Percentiles rank a stretch among this genome's conserved stretches.
These are phyloP conservation scores for Ceratina australensis DNA, from an alignment of 1,140 invertebrate genomes.

Conservation along the genomic window DNA sequence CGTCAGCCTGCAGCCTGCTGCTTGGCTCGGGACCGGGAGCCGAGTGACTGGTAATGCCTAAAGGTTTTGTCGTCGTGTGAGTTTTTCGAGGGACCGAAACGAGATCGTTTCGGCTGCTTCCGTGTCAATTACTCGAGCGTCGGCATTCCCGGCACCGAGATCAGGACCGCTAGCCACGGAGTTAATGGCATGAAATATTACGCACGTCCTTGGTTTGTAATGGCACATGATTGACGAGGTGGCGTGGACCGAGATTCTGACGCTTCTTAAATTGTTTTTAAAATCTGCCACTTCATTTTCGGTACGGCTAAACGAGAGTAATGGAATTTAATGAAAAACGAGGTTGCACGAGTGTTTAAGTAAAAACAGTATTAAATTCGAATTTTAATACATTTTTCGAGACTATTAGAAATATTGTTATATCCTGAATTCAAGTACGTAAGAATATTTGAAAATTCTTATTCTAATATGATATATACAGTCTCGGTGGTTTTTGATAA, in stretches of 20 bases:
- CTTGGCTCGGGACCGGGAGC: too few species aligned
- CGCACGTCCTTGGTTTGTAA: not conserved
- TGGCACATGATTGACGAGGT: not conserved
- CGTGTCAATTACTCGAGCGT: not conserved
- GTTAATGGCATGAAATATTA: not conserved
- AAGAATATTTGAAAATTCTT: too few species aligned
- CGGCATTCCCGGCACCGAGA: not conserved
- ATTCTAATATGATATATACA: too few species aligned
- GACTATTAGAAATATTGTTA: too few species aligned
- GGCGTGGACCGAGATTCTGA: not conserved
- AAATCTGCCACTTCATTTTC: not conserved
- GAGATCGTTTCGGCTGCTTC: slow-evolving; percentile 15
- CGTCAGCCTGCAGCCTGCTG: not conserved
- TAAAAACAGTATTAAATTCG: too few species aligned
- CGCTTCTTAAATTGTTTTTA: not conserved
- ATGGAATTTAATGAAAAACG: too few species aligned
- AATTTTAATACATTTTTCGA: too few species aligned
- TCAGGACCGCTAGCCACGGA: not conserved
- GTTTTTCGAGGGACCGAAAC: not conserved
- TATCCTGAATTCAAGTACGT: too few species aligned
- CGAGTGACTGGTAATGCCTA: not conserved
- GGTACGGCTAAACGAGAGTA: too few species aligned
- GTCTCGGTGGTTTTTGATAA: too few species aligned
- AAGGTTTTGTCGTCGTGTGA: slow-evolving; percentile 13
- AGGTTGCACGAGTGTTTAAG: too few species aligned